Evolutionary conservation across 2,888 invertebrate genomes (phyloP).

Genomic region (Heteromyza rotundicornis): DNA sequence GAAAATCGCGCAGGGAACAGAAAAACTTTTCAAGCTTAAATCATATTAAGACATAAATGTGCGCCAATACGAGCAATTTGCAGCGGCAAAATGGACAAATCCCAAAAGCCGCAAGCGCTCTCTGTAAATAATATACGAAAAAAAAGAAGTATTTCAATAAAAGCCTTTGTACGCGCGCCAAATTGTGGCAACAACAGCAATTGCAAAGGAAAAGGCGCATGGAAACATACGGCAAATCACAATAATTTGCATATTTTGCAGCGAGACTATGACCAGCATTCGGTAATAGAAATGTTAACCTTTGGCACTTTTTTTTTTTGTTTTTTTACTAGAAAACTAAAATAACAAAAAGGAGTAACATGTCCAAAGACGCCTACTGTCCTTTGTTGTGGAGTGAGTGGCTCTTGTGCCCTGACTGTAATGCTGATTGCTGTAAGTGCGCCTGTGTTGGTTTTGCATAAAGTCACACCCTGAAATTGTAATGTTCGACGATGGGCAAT

Average conservation of each 20-base stretch:
- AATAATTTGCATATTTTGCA: slow-evolving; percentile 51
- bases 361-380: slow-evolving; percentile 11
- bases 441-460: slow-evolving; percentile 1
- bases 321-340: slow-evolving; percentile 21
- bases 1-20: too few relatives aligned
- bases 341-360: background rate
- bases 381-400: slow-evolving; percentile 5
- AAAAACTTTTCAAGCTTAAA: slow-evolving; percentile 24
- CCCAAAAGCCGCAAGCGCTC: slow-evolving; percentile 1
- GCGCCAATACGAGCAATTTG: slow-evolving; percentile 22
- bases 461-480: slow-evolving; percentile 28
- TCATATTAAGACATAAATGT: slow-evolving; percentile 44
- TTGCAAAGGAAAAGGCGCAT: slow-evolving; percentile 8
- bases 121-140: too few relatives aligned
- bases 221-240: slow-evolving; percentile 41
- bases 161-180: slow-evolving; percentile 11
- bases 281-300: slow-evolving; percentile 56
- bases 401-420: background rate
- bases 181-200: background rate
- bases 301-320: slow-evolving; percentile 35
- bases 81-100: slow-evolving; percentile 7
- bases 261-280: slow-evolving; percentile 30
- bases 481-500: too few relatives aligned
- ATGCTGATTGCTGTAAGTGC: background rate
- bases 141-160: too few relatives aligned